phyloP scores from a whole-genome alignment of 2,113 vertebrate genomes.

The Lepus europaeus region DNA sequence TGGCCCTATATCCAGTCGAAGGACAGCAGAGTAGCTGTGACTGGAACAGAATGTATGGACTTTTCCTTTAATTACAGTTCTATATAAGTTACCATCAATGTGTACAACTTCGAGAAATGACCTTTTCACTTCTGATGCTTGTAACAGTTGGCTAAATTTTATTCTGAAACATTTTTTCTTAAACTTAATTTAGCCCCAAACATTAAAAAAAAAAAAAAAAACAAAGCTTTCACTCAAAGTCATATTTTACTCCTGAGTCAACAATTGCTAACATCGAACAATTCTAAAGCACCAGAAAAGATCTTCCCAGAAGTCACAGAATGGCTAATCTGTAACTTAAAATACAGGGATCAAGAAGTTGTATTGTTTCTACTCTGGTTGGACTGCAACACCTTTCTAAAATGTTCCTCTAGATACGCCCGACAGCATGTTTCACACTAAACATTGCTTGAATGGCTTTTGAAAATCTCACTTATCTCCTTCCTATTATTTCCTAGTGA shows the following conservation, averaged over 20 bases:
- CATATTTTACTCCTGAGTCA: neutral
- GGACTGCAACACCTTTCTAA: neutral
- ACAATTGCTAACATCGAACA: neutral
- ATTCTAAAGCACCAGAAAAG: constrained; percentile 1
- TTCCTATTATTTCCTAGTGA: neutral
- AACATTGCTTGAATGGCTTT: neutral
- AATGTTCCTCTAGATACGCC: neutral
- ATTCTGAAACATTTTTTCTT: neutral
- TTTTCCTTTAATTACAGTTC: constrained; percentile 65
- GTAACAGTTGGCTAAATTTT: neutral
- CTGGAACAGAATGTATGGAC: neutral
- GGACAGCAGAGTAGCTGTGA: neutral
- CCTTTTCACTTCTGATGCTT: neutral
- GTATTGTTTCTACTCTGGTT: neutral
- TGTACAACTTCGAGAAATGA: neutral
- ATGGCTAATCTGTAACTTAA: neutral
- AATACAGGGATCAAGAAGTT: neutral
- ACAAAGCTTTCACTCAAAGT: neutral
- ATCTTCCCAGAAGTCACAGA: neutral
- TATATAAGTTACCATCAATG: neutral
- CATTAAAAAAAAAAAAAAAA: neutral
- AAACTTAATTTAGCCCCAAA: neutral
- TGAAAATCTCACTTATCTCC: neutral
- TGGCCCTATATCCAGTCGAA: neutral
- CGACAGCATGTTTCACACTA: neutral